These are phyloP conservation scores for Eleutherodactylus coqui DNA, from an alignment of 2,797 vertebrate genomes.

Conservation along the genomic window DNA sequence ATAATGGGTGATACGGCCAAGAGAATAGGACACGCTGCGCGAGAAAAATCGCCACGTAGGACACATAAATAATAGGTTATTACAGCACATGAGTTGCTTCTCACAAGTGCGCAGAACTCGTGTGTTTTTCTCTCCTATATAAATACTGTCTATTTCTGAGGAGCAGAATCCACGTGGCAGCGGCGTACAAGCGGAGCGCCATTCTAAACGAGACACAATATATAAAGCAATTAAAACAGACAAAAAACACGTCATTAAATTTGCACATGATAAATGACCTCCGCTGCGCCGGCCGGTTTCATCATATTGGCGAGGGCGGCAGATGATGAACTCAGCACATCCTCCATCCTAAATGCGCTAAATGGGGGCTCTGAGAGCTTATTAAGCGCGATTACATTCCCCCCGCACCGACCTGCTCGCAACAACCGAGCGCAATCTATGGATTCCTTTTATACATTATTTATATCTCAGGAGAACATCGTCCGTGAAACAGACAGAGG, in stretches of 20 bases:
- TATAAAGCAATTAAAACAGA: background rate
- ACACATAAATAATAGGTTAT: too few species aligned
- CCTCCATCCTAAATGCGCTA: constrained; percentile 41
- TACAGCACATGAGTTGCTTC: too few species aligned
- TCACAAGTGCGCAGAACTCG: too few species aligned
- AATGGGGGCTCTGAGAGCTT: constrained; percentile 43
- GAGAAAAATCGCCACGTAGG: too few species aligned
- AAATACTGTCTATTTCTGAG: too few species aligned
- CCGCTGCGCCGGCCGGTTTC: constrained; percentile 22
- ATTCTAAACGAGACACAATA: background rate
- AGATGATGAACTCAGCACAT: constrained; percentile 52
- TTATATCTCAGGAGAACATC: constrained; percentile 36
- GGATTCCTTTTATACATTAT: constrained; percentile 28
- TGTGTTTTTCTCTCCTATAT: too few species aligned
- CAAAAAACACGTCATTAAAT: constrained; percentile 18
- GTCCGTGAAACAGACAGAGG: background rate
- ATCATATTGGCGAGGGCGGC: constrained; percentile 14
- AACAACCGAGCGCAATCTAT: constrained; percentile 27
- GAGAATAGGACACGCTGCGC: too few species aligned
- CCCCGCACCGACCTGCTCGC: constrained; percentile 19
- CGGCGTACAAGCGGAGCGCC: background rate
- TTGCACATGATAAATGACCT: constrained; percentile 26
- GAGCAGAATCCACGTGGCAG: too few species aligned
- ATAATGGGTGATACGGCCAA: too few species aligned
- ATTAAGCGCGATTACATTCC: constrained; percentile 39